These are phyloP conservation scores for Drosophila nigricruria DNA, from an alignment of 2,888 invertebrate species.

Conservation along the genomic window DNA sequence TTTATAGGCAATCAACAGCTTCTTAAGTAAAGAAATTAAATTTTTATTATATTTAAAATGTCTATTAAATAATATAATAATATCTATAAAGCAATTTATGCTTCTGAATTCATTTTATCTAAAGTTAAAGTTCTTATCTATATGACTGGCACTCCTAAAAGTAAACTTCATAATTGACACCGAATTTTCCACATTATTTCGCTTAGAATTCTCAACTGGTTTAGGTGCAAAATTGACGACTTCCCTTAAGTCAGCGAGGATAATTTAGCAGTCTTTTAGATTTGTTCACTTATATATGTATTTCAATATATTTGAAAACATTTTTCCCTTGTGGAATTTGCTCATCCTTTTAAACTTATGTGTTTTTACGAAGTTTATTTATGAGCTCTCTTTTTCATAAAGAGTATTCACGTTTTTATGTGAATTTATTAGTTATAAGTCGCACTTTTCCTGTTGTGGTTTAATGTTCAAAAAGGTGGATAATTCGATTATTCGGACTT, in stretches of 20 bases:
- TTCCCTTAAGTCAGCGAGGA: background rate
- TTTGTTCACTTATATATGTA: no score
- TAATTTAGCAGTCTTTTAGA: no score
- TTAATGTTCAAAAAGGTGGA: no score
- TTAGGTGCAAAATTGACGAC: background rate
- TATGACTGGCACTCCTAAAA: background rate
- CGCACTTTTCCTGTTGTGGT: no score
- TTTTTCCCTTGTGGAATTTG: no score
- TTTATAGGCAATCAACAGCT: background rate
- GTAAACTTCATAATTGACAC: background rate
- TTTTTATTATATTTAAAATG: background rate
- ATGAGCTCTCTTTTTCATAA: no score
- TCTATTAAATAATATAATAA: background rate
- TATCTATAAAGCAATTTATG: background rate
- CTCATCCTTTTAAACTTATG: no score
- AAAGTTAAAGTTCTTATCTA: background rate
- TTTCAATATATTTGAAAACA: no score
- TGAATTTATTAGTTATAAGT: no score
- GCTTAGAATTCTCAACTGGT: slow-evolving; percentile 5
- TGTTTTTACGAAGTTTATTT: no score
- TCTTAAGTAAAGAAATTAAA: background rate
- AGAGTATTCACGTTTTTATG: no score
- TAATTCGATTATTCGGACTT: no score
- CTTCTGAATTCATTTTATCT: background rate
- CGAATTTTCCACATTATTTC: background rate